Percentiles rank a stretch among this genome's conserved stretches.
phyloP scores from a whole-genome alignment of 2,888 invertebrate genomes.

The Drosophila mayaguana region DNA sequence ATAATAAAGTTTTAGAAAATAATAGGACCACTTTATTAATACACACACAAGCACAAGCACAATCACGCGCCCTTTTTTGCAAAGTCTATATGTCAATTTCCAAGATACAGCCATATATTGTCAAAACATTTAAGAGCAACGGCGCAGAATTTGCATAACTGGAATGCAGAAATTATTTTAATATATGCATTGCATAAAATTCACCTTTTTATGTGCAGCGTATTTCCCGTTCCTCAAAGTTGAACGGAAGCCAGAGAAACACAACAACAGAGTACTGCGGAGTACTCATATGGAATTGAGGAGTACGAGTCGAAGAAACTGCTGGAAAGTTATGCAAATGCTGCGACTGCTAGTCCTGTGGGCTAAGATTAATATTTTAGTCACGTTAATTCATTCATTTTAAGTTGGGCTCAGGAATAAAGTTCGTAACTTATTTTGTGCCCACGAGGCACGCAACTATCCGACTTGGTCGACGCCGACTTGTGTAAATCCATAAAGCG shows the following conservation, averaged over 20 bases:
- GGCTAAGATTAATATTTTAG: conserved; percentile 76
- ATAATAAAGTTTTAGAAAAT: too few species aligned
- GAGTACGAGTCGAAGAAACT: conserved; percentile 4
- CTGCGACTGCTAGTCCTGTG: conserved; percentile 29
- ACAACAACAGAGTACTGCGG: neutral
- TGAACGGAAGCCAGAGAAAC: conserved; percentile 19
- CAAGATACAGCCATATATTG: conserved; percentile 5
- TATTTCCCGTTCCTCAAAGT: conserved; percentile 37
- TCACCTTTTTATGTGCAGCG: conserved; percentile 65
- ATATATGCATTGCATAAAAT: conserved; percentile 70
- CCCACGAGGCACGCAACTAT: conserved; percentile 72
- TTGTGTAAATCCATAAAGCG: conserved; percentile 63
- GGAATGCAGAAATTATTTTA: conserved; percentile 67
- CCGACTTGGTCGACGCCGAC: conserved; percentile 10
- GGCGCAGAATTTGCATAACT: conserved; percentile 60
- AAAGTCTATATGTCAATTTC: too few species aligned
- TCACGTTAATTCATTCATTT: conserved; percentile 81
- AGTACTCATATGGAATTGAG: conserved; percentile 8
- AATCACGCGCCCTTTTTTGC: neutral
- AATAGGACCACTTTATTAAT: neutral
- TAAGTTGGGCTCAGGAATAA: conserved; percentile 79
- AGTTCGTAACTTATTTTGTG: conserved; percentile 79
- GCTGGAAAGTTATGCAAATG: conserved; percentile 65
- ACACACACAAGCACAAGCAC: neutral
- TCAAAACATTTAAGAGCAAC: conserved; percentile 37